Evolutionary conservation across 2,888 invertebrate species (phyloP), one percentile per base, ranked within the genome.

Genomic region (Platypus cylindrus): DNA sequence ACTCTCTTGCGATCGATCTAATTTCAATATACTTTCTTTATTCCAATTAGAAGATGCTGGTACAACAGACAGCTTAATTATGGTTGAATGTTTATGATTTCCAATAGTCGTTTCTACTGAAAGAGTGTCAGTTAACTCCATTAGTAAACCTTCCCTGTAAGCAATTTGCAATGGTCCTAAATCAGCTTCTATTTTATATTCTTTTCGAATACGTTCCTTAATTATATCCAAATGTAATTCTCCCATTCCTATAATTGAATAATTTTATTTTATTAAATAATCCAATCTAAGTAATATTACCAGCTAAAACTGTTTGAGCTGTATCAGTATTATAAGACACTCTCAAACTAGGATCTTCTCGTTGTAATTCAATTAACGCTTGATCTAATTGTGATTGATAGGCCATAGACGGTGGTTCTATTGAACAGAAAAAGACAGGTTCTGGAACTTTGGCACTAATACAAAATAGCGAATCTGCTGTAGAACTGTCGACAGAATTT

Each of bases 201-300:
- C 93, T 34, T 76, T 75, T 27, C 73, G 59, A 31, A 98, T 78
- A 13, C 97, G 71, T 46, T 94, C 89, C 54, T 80, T 83, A 23
- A 95, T 81, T 39, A 95, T 80, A 45, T 98, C 95, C 40, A 98
- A 67, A 57, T 99, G 98, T 2, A 98, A 69, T 60, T 98, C 95
- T 1, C 98, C 98, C 97, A 97, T 97, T 9, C 95, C 90, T 73
- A 53, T 37, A 45, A 58, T 8, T 13, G 20, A 16, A 28, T 12
- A n/a, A 7, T 14, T 26, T 20, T 20, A 20, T 7, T 5, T 20
- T 20, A 20, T 20, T 18, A 5, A n/a, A 17, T 5, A 31, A 31
- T 20, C 11, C 13, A 12, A 12, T 11, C 14, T 11, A 8, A 8
- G 5, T 25, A 5, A 15, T 26, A 17, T 23, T 37, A 76, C 78